A percentile compares a stretch with the other conserved stretches of the same genome.
phyloP scores from a whole-genome alignment of 2,888 invertebrate genomes.

The Melieria omissa region DNA sequence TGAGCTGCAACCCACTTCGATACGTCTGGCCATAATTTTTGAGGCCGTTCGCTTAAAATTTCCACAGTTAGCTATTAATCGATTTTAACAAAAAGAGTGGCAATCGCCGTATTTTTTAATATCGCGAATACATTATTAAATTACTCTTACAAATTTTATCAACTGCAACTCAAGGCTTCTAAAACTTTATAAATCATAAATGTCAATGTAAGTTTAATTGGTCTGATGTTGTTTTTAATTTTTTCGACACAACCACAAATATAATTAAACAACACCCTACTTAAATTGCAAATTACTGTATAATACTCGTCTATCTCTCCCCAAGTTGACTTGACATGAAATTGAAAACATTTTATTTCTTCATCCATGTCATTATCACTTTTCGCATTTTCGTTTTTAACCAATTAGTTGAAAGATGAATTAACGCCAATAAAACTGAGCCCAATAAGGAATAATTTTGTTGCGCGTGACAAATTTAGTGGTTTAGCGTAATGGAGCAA shows the following conservation, averaged over 20 bases:
- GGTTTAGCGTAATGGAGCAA: too few relatives aligned
- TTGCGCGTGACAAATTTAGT: too few relatives aligned
- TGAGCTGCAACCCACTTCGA: too few relatives aligned
- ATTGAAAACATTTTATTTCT: neutral
- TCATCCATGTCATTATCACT: constrained; percentile 6
- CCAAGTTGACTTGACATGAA: constrained; percentile 9
- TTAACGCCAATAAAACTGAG: neutral
- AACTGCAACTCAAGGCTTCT: neutral
- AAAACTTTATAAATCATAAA: constrained; percentile 33
- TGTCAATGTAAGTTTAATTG: constrained; percentile 56
- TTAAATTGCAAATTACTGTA: neutral
- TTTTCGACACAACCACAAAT: constrained; percentile 4
- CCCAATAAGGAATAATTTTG: neutral
- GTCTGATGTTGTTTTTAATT: constrained; percentile 40
- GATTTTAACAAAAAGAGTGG: too few relatives aligned
- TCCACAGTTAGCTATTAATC: too few relatives aligned
- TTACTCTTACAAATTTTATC: neutral
- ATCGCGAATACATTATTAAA: neutral
- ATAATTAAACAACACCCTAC: neutral
- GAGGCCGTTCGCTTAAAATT: too few relatives aligned
- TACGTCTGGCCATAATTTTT: too few relatives aligned
- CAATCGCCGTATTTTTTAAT: too few relatives aligned
- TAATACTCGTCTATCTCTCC: neutral
- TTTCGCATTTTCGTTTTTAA: constrained; percentile 18
- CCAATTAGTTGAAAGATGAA: constrained; percentile 14